Base-by-base conservation (phyloP, 2,888 invertebrate species). In the Ommatoiulus sabulosus region DNA sequence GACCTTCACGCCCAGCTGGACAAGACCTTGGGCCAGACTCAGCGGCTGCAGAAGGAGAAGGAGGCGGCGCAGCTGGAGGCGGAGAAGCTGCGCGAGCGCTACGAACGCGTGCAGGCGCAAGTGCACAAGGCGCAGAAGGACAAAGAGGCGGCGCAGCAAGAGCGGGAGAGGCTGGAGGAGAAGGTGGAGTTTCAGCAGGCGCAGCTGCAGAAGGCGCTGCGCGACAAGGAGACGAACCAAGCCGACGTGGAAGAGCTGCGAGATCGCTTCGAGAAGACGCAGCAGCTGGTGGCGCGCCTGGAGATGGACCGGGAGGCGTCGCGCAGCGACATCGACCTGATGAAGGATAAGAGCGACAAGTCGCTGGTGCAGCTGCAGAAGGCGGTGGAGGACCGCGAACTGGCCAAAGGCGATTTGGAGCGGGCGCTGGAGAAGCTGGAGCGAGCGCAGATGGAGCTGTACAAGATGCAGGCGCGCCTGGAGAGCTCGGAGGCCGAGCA, bases 291-390 rank as follows among this genome's bases (percentile, higher is more conserved):
- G 7, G 91, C 90, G 89, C 91, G 91, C 89, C 93, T 93, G 89
- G 93, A 96, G 96, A 95, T 97, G 93, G 97, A 97, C 92, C 94
- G 96, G 91, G 97, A 98, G 91, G 97, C 97, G 92, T 96, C 97
- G 20, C 92, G 96, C 89, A 96, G 96, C 84, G 97, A 97, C 93
- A 94, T 97, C 86, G 96, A 97, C 91, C 96, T 97, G 91, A 93
- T 97, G 90, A 97, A 97, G 92, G 98, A 98, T 90, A 97, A 97
- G 93, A 93, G 97, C 89, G 98, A 98, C 90, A 98, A 98, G 92
- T 95, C 96, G 48, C 95, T 97, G 90, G 95, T 94, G 6, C 91
- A 91, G 80, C 89, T 96, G 90, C 96, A 96, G 92, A 97, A 97
- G 93, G 95, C 96, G 44, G 94, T 96, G 90, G 97, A 97, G 92